These are phyloP conservation scores for Chaetodon trifasciatus DNA, from an alignment of 2,797 vertebrate species.

Conservation along the genomic window DNA sequence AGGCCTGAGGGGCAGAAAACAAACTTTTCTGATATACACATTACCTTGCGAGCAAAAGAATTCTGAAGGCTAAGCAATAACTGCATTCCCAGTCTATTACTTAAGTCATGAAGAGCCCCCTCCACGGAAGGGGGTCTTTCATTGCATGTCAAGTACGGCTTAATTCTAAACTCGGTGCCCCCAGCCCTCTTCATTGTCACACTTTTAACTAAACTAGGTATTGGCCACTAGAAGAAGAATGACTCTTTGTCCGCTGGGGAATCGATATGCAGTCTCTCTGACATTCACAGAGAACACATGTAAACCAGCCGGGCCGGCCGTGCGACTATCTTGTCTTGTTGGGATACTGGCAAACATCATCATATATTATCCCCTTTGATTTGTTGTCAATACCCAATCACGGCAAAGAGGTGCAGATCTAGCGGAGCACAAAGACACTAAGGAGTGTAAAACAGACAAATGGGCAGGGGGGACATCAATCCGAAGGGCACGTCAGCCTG, in stretches of 20 bases:
- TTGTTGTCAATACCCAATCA: slow-evolving; percentile 91
- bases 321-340: slow-evolving; percentile 84
- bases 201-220: slow-evolving; percentile 84
- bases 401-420: slow-evolving; percentile 78
- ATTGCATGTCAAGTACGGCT: slow-evolving; percentile 88
- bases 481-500: slow-evolving; percentile 82
- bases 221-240: slow-evolving; percentile 80
- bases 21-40: slow-evolving; percentile 98
- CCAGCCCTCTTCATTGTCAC: slow-evolving; percentile 74
- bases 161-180: slow-evolving; percentile 84
- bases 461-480: slow-evolving; percentile 85
- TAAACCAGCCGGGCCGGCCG: slow-evolving; percentile 79
- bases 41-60: slow-evolving; percentile 93
- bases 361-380: slow-evolving; percentile 88
- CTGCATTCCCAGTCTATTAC: slow-evolving; percentile 94
- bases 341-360: slow-evolving; percentile 79
- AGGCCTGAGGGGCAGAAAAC: slow-evolving; percentile 93
- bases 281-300: slow-evolving; percentile 86
- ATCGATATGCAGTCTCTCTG: slow-evolving; percentile 84
- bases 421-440: slow-evolving; percentile 83
- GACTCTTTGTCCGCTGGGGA: slow-evolving; percentile 79
- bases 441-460: slow-evolving; percentile 88
- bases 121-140: slow-evolving; percentile 68
- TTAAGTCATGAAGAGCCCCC: slow-evolving; percentile 85
- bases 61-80: slow-evolving; percentile 95